These are phyloP conservation scores for Coreoperca whiteheadi DNA, from an alignment of 2,113 vertebrate genomes.

Conservation along the genomic window DNA sequence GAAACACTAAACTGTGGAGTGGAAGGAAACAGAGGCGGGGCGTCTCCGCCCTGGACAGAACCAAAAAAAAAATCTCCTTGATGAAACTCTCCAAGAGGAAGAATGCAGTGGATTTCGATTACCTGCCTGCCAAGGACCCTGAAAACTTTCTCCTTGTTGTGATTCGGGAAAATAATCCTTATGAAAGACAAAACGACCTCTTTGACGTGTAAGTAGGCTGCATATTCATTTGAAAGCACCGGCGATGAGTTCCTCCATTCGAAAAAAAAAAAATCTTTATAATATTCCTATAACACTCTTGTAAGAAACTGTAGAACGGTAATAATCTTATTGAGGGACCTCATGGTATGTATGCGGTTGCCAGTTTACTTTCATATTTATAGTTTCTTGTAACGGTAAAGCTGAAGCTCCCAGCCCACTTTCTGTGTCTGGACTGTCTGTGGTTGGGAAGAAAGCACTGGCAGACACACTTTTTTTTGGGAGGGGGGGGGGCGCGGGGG, in stretches of 20 bases:
- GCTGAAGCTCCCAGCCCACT: not conserved
- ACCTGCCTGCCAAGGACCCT: conserved; percentile 40
- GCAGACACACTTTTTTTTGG: conserved; percentile 33
- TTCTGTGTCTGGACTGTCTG: not conserved
- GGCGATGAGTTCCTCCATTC: not conserved
- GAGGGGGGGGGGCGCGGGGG: no score
- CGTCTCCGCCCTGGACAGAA: conserved; percentile 73
- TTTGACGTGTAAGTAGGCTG: conserved; percentile 80
- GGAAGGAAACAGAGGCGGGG: conserved; percentile 74
- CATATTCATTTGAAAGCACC: not conserved
- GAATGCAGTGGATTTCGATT: conserved; percentile 70
- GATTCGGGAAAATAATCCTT: conserved; percentile 31
- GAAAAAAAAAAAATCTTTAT: not conserved
- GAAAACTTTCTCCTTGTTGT: not conserved
- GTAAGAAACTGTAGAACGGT: not conserved
- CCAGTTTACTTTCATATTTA: not conserved
- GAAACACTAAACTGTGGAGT: conserved; percentile 33
- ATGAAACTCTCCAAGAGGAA: conserved; percentile 54
- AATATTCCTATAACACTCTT: not conserved
- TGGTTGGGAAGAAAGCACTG: not conserved
- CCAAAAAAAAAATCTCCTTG: conserved; percentile 28
- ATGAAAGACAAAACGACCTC: conserved; percentile 84
- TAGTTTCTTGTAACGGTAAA: not conserved
- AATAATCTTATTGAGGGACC: not conserved
- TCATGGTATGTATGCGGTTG: not conserved